Evolutionary conservation across 64 coral and sea anemone species (phyloP).

Genomic region (Stichodactyla helianthus): DNA sequence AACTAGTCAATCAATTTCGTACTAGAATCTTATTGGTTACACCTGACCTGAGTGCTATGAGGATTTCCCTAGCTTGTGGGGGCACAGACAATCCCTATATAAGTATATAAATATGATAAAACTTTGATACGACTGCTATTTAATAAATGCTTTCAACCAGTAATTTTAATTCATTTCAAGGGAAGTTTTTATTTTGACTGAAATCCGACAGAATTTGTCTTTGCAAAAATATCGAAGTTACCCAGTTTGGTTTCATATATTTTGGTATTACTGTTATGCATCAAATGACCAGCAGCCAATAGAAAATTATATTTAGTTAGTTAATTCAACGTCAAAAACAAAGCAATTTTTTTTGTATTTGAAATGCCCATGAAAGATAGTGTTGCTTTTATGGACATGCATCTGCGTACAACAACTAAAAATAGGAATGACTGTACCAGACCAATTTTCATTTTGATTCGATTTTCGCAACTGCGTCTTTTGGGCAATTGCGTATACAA

Average conservation of each 20-base stretch:
- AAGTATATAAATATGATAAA: not conserved
- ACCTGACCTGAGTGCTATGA: not conserved
- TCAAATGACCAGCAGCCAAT: not conserved
- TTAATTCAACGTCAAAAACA: not conserved
- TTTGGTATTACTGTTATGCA: not conserved
- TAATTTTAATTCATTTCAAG: too few species aligned
- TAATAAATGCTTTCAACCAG: too few species aligned
- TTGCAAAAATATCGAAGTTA: not conserved
- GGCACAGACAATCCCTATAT: not conserved
- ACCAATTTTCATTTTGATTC: not conserved
- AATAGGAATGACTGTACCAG: not conserved
- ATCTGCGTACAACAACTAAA: not conserved
- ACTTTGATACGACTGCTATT: not conserved
- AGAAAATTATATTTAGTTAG: not conserved
- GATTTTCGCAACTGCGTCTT: not conserved
- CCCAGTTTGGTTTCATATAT: not conserved
- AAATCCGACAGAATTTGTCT: not conserved
- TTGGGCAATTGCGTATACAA: not conserved
- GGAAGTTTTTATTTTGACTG: not conserved
- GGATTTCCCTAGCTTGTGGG: not conserved
- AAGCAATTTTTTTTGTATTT: not conserved
- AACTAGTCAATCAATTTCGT: conserved; percentile 17
- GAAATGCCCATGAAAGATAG: not conserved
- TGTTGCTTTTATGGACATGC: not conserved
- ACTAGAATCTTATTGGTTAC: not conserved